Evolutionary conservation across 1,140 invertebrate species (phyloP), one percentile per base, ranked within the genome.

Genomic region (Achroia grisella): DNA sequence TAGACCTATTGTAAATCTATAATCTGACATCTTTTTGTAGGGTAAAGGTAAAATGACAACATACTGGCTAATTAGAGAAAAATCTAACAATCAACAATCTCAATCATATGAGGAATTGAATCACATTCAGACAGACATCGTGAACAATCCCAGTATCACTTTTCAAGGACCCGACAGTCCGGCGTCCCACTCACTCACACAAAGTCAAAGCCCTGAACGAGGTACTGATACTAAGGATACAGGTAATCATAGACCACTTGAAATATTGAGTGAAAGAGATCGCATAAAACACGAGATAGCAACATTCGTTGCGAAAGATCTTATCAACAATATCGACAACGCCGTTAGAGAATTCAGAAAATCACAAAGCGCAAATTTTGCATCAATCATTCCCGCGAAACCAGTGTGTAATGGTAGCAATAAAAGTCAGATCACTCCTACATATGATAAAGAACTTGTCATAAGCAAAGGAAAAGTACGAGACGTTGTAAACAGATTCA

Each of bases 1-100:
- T n/a, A n/a, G n/a, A n/a, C n/a, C n/a, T n/a, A n/a, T n/a, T n/a
- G n/a, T n/a, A n/a, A n/a, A n/a, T n/a, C n/a, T n/a, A n/a, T n/a
- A n/a, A n/a, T n/a, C n/a, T n/a, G n/a, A n/a, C 28, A 10, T 43
- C 36, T 3, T 37, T 60, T 48, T 43, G 14, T 54, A 94, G 93
- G 95, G 95, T 1, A 97, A 96, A 88, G 95, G 95, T 0, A 90
- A 89, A 64, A 91, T 96, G 88, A 92, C 91, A 11, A 97, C 96
- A 0, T 97, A 95, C 71, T 98, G 96, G 96, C 82, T 98, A 11
- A 86, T 91, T 4, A 94, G 95, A 14, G 93, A 94, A 36, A 83
- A 76, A 8, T 23, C 45, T 8, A 34, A 49, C 47, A 57, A 39
- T 31, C 40, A 49, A 33, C 17, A 56, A n/a, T 41, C 28, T 29